Conservation (phyloP, 23 tunicate genomes). For the Corella eumyota region DNA sequence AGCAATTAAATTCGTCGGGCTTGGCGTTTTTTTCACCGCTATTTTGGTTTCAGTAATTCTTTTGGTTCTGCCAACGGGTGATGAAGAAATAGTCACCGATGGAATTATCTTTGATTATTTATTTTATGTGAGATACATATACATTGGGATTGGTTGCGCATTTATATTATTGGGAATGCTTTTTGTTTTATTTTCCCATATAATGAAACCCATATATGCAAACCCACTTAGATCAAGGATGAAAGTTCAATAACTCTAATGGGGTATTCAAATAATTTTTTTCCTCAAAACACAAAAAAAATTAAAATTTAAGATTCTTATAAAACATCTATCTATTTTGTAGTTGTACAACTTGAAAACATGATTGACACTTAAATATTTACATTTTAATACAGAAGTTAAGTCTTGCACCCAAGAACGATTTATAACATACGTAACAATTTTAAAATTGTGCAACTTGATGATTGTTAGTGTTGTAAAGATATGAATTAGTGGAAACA, state of each 20-base stretch:
- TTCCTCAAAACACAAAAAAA: no score
- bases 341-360: not conserved
- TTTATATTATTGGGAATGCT: slow-evolving; percentile 8
- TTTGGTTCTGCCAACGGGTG: slow-evolving; percentile 12
- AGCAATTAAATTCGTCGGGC: slow-evolving; percentile 2
- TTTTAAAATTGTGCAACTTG: no score
- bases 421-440: no score
- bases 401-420: no score
- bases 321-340: no score
- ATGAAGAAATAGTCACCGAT: not conserved
- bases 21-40: slow-evolving; percentile 10
- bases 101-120: slow-evolving; percentile 17
- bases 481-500: no score
- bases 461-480: no score
- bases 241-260: not conserved
- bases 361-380: no score
- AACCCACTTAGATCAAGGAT: slow-evolving; percentile 21
- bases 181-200: slow-evolving; percentile 10
- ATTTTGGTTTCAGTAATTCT: slow-evolving; percentile 17
- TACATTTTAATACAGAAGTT: no score
- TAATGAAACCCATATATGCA: slow-evolving; percentile 43
- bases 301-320: no score
- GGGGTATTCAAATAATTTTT: no score
- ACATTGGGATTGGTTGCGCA: slow-evolving; percentile 16
- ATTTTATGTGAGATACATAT: slow-evolving; percentile 19